Conservation (phyloP, 2,797 vertebrate species). For the Falco rusticolus region DNA sequence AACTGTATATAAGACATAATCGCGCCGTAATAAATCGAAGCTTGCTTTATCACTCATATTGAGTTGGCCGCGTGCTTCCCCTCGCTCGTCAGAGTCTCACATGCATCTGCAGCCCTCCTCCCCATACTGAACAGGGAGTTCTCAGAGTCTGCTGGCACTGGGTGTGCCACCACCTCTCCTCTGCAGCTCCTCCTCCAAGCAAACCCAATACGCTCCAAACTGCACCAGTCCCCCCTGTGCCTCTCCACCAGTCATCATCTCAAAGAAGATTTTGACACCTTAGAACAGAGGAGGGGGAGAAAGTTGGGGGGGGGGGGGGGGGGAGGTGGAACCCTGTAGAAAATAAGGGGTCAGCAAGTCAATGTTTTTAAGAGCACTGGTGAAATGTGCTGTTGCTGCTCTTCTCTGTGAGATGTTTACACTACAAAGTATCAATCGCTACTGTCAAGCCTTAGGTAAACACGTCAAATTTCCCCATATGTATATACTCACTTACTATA, state of each 20-base stretch:
- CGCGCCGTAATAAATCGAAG: too few relatives aligned
- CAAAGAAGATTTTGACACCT: neutral
- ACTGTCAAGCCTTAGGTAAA: neutral
- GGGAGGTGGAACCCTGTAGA: too few relatives aligned
- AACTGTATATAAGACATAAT: too few relatives aligned
- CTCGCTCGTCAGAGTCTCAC: too few relatives aligned
- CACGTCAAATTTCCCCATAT: neutral
- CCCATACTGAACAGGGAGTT: fast-evolving
- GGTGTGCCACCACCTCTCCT: neutral
- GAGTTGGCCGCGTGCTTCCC: too few relatives aligned
- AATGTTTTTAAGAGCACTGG: neutral
- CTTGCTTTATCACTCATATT: too few relatives aligned
- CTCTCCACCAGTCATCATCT: neutral
- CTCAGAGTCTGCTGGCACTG: neutral
- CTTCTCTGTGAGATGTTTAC: neutral
- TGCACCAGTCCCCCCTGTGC: neutral
- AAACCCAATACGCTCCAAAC: neutral
- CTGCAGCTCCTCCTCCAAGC: fast-evolving
- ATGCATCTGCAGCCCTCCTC: neutral
- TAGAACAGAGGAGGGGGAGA: neutral
- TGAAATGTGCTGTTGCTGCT: neutral
- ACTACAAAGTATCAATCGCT: neutral
- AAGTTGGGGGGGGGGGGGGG: fast-evolving
- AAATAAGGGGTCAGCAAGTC: neutral
- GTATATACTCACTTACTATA: neutral